These are phyloP conservation scores for Crematogaster levior DNA, from an alignment of 2,888 invertebrate genomes.

Conservation along the genomic window DNA sequence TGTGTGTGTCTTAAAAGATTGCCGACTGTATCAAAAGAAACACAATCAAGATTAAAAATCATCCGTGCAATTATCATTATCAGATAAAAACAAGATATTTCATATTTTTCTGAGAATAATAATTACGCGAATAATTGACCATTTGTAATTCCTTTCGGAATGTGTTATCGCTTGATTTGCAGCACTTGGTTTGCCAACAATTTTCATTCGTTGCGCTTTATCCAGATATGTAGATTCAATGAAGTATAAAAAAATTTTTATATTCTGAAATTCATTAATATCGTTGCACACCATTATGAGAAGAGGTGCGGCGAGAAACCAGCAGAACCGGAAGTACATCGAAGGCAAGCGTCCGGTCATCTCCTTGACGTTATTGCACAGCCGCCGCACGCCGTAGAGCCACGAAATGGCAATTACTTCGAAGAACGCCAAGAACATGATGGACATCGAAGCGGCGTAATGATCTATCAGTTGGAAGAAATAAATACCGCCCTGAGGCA, in stretches of 20 bases:
- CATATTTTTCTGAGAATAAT: constrained; percentile 22
- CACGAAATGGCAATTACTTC: constrained; percentile 96
- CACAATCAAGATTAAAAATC: constrained; percentile 16
- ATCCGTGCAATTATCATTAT: not conserved
- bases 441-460: constrained; percentile 96
- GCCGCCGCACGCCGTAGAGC: constrained; percentile 94
- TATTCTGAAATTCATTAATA: not conserved
- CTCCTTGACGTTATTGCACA: constrained; percentile 94
- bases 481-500: constrained; percentile 93
- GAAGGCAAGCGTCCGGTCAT: constrained; percentile 95
- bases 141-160: not conserved
- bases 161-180: not conserved
- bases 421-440: constrained; percentile 97
- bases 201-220: not conserved
- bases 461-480: constrained; percentile 97
- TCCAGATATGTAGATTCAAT: not conserved
- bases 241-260: not conserved
- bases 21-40: not conserved
- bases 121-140: constrained; percentile 18
- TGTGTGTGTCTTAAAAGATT: not conserved
- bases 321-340: constrained; percentile 94
- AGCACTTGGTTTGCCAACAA: too few species aligned
- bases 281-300: constrained; percentile 89
- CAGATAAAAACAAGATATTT: not conserved
- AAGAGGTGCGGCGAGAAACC: constrained; percentile 93